phyloP scores from a whole-genome alignment of 37 sponge, comb jelly and placozoan species.

The Crambe crambe region DNA sequence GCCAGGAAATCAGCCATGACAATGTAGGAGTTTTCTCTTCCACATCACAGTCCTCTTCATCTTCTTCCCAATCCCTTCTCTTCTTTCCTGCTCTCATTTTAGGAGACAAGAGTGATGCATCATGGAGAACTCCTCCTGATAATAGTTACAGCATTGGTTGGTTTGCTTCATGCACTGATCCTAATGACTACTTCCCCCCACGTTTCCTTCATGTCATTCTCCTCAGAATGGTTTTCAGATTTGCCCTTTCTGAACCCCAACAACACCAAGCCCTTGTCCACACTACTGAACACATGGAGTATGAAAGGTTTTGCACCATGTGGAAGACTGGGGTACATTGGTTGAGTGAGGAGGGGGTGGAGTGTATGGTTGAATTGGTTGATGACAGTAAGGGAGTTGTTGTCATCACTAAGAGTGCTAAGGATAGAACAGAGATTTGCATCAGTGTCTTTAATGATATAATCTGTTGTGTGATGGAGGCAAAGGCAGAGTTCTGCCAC shows the following conservation, averaged over 20 bases:
- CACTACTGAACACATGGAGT: too few species aligned
- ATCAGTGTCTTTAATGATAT: constrained; percentile 1
- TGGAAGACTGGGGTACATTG: too few species aligned
- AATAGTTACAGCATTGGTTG: constrained; percentile 18
- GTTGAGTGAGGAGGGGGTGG: constrained; percentile 32
- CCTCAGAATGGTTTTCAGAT: constrained; percentile 12
- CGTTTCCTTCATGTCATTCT: constrained; percentile 40
- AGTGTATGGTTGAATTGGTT: constrained; percentile 22
- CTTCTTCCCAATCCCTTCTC: not conserved
- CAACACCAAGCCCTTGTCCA: too few species aligned
- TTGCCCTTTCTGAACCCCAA: constrained; percentile 13
- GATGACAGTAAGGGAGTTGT: constrained; percentile 28
- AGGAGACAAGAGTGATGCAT: not conserved
- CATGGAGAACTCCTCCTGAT: not conserved
- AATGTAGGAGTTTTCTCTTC: not conserved
- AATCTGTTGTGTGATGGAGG: constrained; percentile 7
- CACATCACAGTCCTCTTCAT: not conserved
- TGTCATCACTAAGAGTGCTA: constrained; percentile 9
- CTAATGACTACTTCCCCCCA: constrained; percentile 23
- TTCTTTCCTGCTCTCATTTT: too few species aligned
- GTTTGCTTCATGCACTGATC: constrained; percentile 13
- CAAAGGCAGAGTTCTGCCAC: constrained; percentile 13
- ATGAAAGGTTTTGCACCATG: too few species aligned
- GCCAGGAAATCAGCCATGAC: constrained; percentile 9
- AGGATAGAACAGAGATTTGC: constrained; percentile 16